Conservation (phyloP, 2,888 invertebrate genomes). For the Epistrophe eligans region DNA sequence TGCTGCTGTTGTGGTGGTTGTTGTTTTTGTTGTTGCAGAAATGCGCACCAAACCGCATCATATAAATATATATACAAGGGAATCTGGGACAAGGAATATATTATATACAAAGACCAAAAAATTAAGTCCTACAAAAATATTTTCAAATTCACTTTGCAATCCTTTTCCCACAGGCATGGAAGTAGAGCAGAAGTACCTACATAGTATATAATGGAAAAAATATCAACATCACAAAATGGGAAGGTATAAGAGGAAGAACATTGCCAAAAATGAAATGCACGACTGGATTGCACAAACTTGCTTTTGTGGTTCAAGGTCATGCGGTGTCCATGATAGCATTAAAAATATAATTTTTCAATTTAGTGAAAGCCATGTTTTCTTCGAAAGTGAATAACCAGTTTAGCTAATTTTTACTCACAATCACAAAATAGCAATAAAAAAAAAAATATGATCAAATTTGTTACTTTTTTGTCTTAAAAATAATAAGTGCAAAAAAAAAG, state of each 20-base stretch:
- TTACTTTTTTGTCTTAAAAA: too few relatives aligned
- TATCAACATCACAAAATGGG: neutral
- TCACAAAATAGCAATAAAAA: too few relatives aligned
- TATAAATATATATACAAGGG: slow-evolving; percentile 1
- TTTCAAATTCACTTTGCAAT: slow-evolving; percentile 48
- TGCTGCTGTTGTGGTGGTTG: neutral
- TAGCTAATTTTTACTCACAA: too few relatives aligned
- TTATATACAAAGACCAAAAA: neutral
- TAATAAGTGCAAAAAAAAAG: too few relatives aligned
- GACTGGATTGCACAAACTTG: too few relatives aligned
- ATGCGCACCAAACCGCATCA: slow-evolving; percentile 17
- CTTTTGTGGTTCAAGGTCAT: too few relatives aligned
- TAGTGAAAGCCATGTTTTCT: too few relatives aligned
- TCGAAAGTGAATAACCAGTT: too few relatives aligned
- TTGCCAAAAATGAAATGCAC: neutral
- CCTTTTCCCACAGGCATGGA: neutral
- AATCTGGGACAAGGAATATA: neutral
- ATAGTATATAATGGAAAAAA: neutral
- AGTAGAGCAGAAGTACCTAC: neutral
- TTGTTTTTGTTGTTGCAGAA: slow-evolving; percentile 6
- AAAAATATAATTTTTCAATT: too few relatives aligned
- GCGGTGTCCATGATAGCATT: too few relatives aligned
- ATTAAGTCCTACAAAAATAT: slow-evolving; percentile 44
- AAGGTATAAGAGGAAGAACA: neutral
- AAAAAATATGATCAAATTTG: too few relatives aligned